A percentile compares a stretch with the other conserved stretches of the same genome.
These are phyloP conservation scores for Oegoconia quadripuncta DNA, from an alignment of 2,888 invertebrate species.

Conservation along the genomic window DNA sequence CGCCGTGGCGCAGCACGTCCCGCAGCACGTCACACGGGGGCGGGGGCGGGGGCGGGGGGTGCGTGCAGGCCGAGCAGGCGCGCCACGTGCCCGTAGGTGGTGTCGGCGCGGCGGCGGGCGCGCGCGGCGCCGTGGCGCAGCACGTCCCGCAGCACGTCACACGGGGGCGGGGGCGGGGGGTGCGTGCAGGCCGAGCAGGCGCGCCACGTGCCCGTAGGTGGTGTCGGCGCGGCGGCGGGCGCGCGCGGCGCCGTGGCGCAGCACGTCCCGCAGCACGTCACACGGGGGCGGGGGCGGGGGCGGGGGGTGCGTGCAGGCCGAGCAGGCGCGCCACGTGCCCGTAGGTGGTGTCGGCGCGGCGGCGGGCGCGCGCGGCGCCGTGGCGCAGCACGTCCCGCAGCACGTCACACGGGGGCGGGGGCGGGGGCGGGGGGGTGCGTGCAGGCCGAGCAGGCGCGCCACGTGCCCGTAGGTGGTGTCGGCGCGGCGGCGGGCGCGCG, in stretches of 20 bases:
- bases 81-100: constrained; percentile 82
- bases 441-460: constrained; percentile 78
- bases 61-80: constrained; percentile 75
- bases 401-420: constrained; percentile 7
- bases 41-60: constrained; percentile 11
- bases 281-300: too few species aligned
- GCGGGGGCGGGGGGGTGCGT: constrained; percentile 12
- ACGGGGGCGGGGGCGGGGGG: constrained; percentile 79
- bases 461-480: constrained; percentile 82
- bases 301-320: too few species aligned
- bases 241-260: too few species aligned
- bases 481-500: constrained; percentile 81
- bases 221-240: too few species aligned
- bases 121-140: constrained; percentile 81
- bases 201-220: too few species aligned
- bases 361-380: constrained; percentile 77
- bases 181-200: too few species aligned
- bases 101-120: constrained; percentile 81
- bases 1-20: constrained; percentile 1
- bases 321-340: too few species aligned
- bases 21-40: constrained; percentile 5
- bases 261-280: too few species aligned
- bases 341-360: too few species aligned
- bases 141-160: constrained; percentile 76
- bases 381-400: constrained; percentile 36